Conservation (phyloP, 2,113 vertebrate species). For the Rhizomys pruinosus region DNA sequence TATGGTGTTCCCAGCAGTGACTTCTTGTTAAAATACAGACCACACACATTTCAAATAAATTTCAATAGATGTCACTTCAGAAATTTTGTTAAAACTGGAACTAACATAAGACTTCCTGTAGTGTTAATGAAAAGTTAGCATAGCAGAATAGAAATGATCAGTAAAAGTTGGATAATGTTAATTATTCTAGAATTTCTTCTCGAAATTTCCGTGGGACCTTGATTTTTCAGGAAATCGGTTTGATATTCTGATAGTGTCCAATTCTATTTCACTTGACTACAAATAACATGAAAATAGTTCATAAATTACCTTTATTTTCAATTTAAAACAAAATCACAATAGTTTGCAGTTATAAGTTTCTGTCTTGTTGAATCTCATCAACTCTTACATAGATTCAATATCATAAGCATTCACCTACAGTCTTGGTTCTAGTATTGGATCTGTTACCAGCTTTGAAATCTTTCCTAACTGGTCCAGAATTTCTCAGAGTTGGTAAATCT, state of each 20-base stretch:
- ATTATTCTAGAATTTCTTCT: not conserved
- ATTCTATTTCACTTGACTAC: not conserved
- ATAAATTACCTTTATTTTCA: not conserved
- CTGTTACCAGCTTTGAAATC: not conserved
- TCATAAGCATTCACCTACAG: not conserved
- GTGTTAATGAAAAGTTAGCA: not conserved
- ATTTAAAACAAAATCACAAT: not conserved
- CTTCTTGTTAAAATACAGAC: conserved; percentile 25
- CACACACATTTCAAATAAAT: conserved; percentile 1
- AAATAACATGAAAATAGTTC: not conserved
- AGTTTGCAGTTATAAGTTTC: not conserved
- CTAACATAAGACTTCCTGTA: not conserved
- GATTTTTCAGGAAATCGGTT: not conserved
- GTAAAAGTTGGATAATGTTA: not conserved
- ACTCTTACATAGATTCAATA: not conserved
- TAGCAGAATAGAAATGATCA: not conserved
- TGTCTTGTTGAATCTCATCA: not conserved
- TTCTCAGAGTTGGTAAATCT: not conserved
- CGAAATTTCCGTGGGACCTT: not conserved
- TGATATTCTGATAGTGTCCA: not conserved
- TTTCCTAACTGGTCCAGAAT: not conserved
- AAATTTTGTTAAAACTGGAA: not conserved
- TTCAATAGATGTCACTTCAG: not conserved
- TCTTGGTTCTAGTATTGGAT: not conserved
- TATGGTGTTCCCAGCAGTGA: not conserved